Base-by-base conservation (phyloP, 2,113 vertebrate species). In the Ascaphus truei region DNA sequence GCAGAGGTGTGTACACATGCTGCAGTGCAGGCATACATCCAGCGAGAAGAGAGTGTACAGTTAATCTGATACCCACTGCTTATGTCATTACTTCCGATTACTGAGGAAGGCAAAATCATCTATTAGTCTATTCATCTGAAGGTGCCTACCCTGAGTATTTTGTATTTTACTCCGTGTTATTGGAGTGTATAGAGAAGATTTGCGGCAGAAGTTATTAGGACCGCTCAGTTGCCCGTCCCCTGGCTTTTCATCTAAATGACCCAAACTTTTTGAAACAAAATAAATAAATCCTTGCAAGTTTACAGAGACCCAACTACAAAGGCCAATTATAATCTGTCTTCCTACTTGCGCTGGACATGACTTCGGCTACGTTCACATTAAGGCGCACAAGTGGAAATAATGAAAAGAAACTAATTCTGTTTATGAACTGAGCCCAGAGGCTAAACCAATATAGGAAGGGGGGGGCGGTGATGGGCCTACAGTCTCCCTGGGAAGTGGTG, bases 341-440 rank as follows among this genome's bases (percentile, higher is more conserved):
- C 52, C 67, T 71, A 71, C 56, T 71, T 71, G 67, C 52, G 56
- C 61, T 52, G 67, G 67, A 71, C 67, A 71, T 43, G 67, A 71
- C 57, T 71, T 71, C 45, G n/a, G n/a, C n/a, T n/a, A n/a, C n/a
- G n/a, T n/a, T n/a, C n/a, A 71, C 56, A 71, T 61, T 71, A 71
- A 52, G 60, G 56, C 67, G 61, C 67, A 71, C 67, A 61, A 61
- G 67, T 71, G 67, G 47, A 61, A 71, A 71, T 71, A 71, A 71
- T 71, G 67, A 71, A 71, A 71, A 71, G 67, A 71, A 71, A 57
- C 67, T 71, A 71, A 71, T 71, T 71, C 67, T 71, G 67, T 71
- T 71, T 71, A 71, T 71, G 67, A 71, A 71, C 67, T 41, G 34
- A 61, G 67, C 67, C 67, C 67, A 71, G 67, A 71, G 67, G 67